These are phyloP conservation scores for Drosophila pectinifera DNA, from an alignment of 1,140 invertebrate species.

Conservation along the genomic window DNA sequence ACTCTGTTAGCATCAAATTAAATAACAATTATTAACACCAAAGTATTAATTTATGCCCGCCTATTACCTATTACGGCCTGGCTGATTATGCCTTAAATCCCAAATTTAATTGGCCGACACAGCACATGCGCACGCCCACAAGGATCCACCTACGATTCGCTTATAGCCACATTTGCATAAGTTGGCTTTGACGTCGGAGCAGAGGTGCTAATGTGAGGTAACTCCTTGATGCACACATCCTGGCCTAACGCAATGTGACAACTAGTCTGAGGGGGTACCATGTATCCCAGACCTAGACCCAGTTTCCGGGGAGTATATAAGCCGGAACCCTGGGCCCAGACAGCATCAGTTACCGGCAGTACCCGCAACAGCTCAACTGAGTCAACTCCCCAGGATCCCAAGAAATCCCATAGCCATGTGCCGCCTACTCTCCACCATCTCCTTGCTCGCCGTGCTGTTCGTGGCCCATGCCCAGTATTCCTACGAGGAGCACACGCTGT, in stretches of 20 bases:
- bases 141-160: no score
- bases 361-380: neutral
- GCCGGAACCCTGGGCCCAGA: neutral
- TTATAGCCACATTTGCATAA: no score
- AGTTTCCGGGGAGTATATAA: neutral
- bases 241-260: conserved; percentile 9
- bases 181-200: no score
- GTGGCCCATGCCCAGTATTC: neutral
- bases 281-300: neutral
- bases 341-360: conserved; percentile 13
- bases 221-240: neutral
- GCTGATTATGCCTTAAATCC: neutral
- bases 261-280: neutral
- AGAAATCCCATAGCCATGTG: conserved; percentile 2
- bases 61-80: no score
- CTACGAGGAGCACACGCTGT: neutral
- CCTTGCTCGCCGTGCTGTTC: conserved; percentile 11
- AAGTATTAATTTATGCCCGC: conserved; percentile 1
- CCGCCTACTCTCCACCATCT: neutral
- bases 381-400: neutral
- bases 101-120: conserved; percentile 7
- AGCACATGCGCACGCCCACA: conserved; percentile 10
- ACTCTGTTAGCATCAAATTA: no score
- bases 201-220: neutral
- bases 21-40: no score